These are phyloP conservation scores for Chirona hameri DNA, from an alignment of 2,888 invertebrate species.

Conservation along the genomic window DNA sequence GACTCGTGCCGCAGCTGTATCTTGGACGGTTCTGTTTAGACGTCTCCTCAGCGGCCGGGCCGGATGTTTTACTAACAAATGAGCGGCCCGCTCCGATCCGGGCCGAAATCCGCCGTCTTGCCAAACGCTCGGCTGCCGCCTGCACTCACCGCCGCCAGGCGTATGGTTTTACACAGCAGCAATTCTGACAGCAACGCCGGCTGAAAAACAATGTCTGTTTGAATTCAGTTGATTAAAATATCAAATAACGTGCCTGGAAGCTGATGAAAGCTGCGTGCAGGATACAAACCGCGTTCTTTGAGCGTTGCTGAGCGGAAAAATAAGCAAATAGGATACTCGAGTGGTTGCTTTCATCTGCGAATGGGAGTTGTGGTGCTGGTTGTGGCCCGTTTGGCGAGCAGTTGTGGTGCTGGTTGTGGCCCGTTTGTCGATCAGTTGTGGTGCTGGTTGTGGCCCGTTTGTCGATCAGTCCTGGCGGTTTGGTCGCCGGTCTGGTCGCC, in stretches of 20 bases:
- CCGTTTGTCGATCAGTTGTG: no score
- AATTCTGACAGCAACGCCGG: neutral
- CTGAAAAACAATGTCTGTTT: neutral
- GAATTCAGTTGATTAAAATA: neutral
- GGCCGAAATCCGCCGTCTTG: no score
- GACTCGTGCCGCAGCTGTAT: neutral
- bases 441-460: no score
- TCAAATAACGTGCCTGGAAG: neutral
- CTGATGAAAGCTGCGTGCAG: neutral
- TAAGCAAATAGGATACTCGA: neutral
- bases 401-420: no score
- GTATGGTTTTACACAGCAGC: neutral
- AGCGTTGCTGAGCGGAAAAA: neutral
- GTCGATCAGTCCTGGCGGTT: no score
- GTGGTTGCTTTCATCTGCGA: no score
- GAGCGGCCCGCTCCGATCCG: no score
- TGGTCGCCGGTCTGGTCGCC: no score
- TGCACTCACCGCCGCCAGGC: neutral
- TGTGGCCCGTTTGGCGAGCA: no score
- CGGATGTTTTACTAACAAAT: neutral
- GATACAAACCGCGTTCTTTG: no score
- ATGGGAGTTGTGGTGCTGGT: no score
- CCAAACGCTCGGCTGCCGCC: neutral
- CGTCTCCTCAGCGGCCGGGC: conserved; percentile 32
- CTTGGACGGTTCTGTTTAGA: neutral